Conservation (phyloP, 1,140 invertebrate genomes). For the Meteorus sp. region DNA sequence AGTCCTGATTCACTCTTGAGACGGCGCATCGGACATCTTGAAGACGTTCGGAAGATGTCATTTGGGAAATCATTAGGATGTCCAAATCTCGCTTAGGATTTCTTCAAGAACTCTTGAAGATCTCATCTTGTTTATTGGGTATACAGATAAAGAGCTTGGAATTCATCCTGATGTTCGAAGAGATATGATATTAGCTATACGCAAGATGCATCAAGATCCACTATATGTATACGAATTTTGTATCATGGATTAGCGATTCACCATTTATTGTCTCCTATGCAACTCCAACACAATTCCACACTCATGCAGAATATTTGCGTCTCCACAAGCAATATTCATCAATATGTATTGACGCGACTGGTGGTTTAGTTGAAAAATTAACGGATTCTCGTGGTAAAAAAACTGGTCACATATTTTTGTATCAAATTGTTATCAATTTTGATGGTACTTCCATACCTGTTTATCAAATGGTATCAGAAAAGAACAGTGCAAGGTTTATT, state of each 20-base stretch:
- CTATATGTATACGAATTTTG: conserved; percentile 5
- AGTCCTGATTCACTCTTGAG: no score
- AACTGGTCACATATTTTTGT: conserved; percentile 24
- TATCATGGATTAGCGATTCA: conserved; percentile 9
- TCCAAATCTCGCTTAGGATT: no score
- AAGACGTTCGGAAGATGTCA: no score
- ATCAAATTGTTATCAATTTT: conserved; percentile 14
- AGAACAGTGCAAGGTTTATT: background rate
- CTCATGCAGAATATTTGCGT: background rate
- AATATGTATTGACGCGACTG: conserved; percentile 18
- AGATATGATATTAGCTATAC: conserved; percentile 1
- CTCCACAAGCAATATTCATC: background rate
- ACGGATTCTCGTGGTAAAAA: background rate
- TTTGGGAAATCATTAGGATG: no score
- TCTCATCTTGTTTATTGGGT: no score
- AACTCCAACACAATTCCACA: background rate
- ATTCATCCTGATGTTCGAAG: background rate
- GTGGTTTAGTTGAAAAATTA: background rate
- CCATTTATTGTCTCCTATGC: conserved; percentile 11
- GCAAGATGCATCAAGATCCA: background rate
- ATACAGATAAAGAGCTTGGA: conserved; percentile 3
- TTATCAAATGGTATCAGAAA: background rate
- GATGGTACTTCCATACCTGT: background rate
- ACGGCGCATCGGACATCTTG: no score
- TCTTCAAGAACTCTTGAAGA: no score